These are phyloP conservation scores for Drepanosiphum platanoidis DNA, from an alignment of 2,888 invertebrate genomes.

Conservation along the genomic window DNA sequence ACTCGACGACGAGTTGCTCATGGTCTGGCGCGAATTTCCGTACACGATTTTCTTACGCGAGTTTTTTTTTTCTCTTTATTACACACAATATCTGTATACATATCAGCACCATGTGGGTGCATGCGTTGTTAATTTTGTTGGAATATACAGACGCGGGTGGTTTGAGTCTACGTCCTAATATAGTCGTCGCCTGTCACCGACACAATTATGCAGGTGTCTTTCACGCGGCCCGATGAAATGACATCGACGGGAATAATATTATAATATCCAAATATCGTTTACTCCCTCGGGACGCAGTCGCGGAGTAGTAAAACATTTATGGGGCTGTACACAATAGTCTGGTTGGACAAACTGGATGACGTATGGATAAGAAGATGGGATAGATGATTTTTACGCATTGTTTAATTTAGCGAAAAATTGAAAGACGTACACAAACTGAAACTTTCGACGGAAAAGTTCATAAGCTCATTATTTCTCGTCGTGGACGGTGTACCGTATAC, in stretches of 20 bases:
- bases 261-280: not conserved
- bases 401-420: slow-evolving; percentile 47
- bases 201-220: no score
- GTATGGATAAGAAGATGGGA: not conserved
- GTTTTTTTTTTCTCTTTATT: no score
- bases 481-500: not conserved
- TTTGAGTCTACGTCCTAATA: no score
- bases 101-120: no score
- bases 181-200: no score
- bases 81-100: no score
- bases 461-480: slow-evolving; percentile 57
- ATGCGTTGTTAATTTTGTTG: no score
- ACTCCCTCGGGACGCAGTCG: not conserved
- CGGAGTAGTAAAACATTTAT: not conserved
- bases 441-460: slow-evolving; percentile 48
- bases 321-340: not conserved
- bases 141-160: no score
- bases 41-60: no score
- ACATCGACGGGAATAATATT: not conserved
- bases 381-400: slow-evolving; percentile 39
- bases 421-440: slow-evolving; percentile 22
- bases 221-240: no score
- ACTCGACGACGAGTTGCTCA: no score
- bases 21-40: no score
- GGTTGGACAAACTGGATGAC: not conserved